Base-by-base conservation (phyloP, 2,113 vertebrate species). In the Oreocharis arfaki region DNA sequence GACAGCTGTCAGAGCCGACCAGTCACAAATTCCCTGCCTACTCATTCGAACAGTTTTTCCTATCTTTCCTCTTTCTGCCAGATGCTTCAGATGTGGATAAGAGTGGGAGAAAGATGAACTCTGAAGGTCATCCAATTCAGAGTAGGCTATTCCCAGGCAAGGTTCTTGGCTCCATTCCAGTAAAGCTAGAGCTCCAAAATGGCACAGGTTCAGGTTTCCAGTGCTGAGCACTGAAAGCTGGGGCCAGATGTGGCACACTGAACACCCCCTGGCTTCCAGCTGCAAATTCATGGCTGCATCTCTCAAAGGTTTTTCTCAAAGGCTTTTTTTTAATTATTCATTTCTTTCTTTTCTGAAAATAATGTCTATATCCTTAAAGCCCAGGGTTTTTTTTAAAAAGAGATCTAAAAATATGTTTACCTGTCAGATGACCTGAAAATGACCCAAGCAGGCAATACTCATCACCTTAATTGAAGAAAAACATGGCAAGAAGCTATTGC, bases 301-400 rank as follows among this genome's bases (percentile, higher is more conserved):
- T 78, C 56, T 89, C 73, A 55, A 84, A 91, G 33, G 7, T 3
- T 27, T 57, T 64, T 63, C 44, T 52, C 15, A 74, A 52, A 46
- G 23, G 2, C 5, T 46, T 75, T 41, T 61, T 60, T 24, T 57
- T 39, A 60, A 57, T 50, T 26, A 33, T 23, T 69, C 0, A 49
- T 53, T 61, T 79, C 1, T 47, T 74, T 83, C 3, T 71, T 84
- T 68, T 64, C 28, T 89, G 42, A 74, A 89, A 77, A 68, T 17
- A 61, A 59, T n/a, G n/a, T 19, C 41, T 55, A 16, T 22, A 53
- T 32, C 15, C 32, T 79, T 76, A 70, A 79, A 83, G 7, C 3
- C 1, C 6, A 27, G 5, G 1, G 0, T 7, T 27, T 32, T 49
- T 44, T 55, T 9, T 13, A 30, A 8, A 59, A 10, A 90, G 32